Conservation (phyloP, 2,797 vertebrate genomes). For the Anomalospiza imberbis region DNA sequence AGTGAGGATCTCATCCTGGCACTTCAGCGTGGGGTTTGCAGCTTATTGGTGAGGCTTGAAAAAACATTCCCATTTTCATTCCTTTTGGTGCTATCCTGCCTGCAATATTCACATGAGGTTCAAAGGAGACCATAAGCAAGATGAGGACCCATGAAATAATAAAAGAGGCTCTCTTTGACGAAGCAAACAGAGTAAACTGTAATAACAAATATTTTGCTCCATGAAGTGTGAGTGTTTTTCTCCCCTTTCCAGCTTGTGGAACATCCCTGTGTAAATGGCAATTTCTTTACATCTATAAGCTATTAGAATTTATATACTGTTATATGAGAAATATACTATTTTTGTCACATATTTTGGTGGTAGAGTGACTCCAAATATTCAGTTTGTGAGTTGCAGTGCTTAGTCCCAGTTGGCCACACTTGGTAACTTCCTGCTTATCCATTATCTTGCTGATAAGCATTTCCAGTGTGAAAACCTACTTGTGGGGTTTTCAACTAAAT, state of each 20-base stretch:
- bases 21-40: rapidly evolving
- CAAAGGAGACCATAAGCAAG: background rate
- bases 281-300: background rate
- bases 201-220: background rate
- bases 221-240: background rate
- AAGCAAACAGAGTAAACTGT: background rate
- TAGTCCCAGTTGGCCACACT: background rate
- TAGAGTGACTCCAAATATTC: background rate
- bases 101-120: background rate
- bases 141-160: background rate
- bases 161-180: background rate
- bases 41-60: background rate
- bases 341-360: background rate
- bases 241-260: background rate
- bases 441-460: background rate
- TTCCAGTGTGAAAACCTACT: background rate
- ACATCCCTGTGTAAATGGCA: background rate
- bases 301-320: background rate
- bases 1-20: background rate
- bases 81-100: background rate
- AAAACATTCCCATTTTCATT: background rate
- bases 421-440: background rate
- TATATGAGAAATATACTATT: background rate
- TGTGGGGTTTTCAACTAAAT: background rate
- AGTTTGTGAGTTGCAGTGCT: background rate